Evolutionary conservation across 2,888 invertebrate genomes (phyloP), one percentile per base, ranked within the genome.

Genomic region (Dicranocentrus wangi): DNA sequence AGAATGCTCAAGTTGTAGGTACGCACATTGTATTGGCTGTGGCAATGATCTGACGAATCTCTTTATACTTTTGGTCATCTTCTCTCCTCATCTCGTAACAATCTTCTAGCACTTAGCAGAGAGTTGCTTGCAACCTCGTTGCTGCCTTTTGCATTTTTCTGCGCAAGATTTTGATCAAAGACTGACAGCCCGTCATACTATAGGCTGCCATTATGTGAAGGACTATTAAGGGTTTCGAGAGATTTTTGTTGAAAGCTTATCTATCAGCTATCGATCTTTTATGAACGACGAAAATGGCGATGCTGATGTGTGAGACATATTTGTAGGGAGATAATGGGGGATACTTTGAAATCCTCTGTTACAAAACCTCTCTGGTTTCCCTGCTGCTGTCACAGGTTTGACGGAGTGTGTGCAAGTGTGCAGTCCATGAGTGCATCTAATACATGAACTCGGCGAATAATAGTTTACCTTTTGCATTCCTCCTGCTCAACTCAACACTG

Each of bases 201-300:
- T 39, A 5, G 7, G 13, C 39, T 39, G 5, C 13, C 5, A 5
- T 39, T 39, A 8, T 5, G 13, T 13, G 39, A 8, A 47, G 13
- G 47, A n/a, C 47, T 15, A 47, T 47, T 47, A 47, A 3, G 13
- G 13, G 5, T 3, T 10, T 47, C 15, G 15, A 15, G n/a, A n/a
- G 47, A 47, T 47, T 47, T 47, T 47, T 39, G 39, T 39, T n/a
- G 47, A 55, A 55, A 55, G 55, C 55, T 23, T 55, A 55, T 55
- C 55, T 25, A 55, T 55, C 25, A 25, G 25, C 25, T 17, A 55
- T 55, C 55, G 55, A 55, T 55, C 55, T 23, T 55, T 25, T 55
- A 10, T 55, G 25, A 25, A 25, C 55, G n/a, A n/a, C n/a, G 25
- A 55, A 55, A 55, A 55, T 55, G 55, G 55, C 15, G 25, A 55